Evolutionary conservation across 2,888 invertebrate genomes (phyloP), one percentile per base, ranked within the genome.

Genomic region (Tortrix viridana): DNA sequence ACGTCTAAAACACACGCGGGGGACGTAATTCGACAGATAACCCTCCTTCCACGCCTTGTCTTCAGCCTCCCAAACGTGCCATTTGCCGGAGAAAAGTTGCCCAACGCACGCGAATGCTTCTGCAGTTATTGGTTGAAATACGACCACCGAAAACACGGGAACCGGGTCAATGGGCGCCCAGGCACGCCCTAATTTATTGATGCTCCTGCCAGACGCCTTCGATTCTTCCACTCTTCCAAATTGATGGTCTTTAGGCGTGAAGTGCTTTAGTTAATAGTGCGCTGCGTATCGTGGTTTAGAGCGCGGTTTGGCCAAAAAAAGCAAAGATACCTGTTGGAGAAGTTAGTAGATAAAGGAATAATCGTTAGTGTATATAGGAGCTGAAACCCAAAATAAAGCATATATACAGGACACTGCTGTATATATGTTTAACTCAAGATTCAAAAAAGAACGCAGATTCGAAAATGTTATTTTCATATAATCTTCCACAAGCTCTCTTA

Each of bases 61-160:
- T 37, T 12, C 44, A 20, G 53, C 19, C 44, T 63, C 63, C 53
- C 63, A 16, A 32, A 43, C 7, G 62, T 52, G 46, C 56, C 62
- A 62, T 62, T 62, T 52, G 52, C 52, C 53, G 58, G 32, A 52
- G 63, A 58, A 58, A 63, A 58, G 63, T 58, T 62, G 58, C 47
- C 58, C 58, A 50, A 62, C 62, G 62, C 62, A 62, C 52, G 26
- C 53, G 53, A 53, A 73, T 70, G 70, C 69, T 65, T 60, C 65
- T 72, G 66, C 69, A 70, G 70, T 74, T 76, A 77, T 79, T 76
- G 79, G 72, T 77, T 76, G 79, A 82, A 77, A 76, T 77, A 78
- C 73, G 71, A 71, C 70, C 71, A 65, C 70, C 71, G 72, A 74
- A 57, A 78, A 75, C 73, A 73, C 71, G 73, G 71, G 74, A 78